These are phyloP conservation scores for Saccostrea cuccullata DNA, from an alignment of 1,140 invertebrate species.

Conservation along the genomic window DNA sequence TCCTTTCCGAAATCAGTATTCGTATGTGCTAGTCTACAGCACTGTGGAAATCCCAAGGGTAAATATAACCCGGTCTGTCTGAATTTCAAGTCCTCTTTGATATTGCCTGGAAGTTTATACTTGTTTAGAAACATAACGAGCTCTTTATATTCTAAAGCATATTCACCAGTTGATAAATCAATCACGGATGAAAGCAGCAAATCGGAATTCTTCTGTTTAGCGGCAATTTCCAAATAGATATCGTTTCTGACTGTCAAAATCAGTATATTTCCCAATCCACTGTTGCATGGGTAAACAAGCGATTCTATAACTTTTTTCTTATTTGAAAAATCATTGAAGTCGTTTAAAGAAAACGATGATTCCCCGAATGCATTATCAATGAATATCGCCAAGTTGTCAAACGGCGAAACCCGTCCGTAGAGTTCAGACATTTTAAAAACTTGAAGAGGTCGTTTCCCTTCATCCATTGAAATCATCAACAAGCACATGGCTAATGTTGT, in stretches of 20 bases:
- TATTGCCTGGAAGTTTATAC: neutral
- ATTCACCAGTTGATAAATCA: neutral
- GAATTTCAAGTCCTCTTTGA: neutral
- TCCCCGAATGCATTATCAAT: neutral
- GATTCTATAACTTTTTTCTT: neutral
- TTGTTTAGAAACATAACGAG: neutral
- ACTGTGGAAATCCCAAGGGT: neutral
- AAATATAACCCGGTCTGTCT: neutral
- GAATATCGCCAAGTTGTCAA: neutral
- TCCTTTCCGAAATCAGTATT: neutral
- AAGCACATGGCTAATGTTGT: neutral
- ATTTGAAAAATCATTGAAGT: neutral
- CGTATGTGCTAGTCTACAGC: neutral
- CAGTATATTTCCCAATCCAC: neutral
- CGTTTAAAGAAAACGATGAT: neutral
- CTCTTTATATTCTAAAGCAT: neutral
- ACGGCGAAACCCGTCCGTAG: neutral
- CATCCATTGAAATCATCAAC: neutral
- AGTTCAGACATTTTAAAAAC: neutral
- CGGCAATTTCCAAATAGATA: neutral
- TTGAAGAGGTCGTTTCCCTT: neutral
- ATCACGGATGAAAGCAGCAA: neutral
- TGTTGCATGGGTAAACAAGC: neutral
- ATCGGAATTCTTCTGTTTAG: neutral
- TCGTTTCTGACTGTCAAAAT: neutral